These are phyloP conservation scores for Eretmocerus hayati DNA, from an alignment of 2,888 invertebrate species.

Conservation along the genomic window DNA sequence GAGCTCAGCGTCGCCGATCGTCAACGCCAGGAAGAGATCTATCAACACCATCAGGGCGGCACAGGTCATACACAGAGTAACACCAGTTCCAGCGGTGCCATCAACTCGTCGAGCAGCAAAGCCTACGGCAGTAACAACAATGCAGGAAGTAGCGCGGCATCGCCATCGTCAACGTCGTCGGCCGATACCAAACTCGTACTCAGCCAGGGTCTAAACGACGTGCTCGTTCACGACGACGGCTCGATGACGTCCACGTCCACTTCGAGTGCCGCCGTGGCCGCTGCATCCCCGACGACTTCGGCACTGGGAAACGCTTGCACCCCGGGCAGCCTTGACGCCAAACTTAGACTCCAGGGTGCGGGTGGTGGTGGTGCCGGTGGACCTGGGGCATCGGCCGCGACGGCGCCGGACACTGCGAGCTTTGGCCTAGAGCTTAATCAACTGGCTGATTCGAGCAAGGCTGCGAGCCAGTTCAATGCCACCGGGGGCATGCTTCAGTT, in stretches of 20 bases:
- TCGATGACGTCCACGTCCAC: slow-evolving; percentile 15
- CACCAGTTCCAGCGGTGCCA: not conserved
- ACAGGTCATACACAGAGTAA: slow-evolving; percentile 2
- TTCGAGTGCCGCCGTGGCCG: slow-evolving; percentile 5
- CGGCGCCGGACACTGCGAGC: not conserved
- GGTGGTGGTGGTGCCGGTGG: slow-evolving; percentile 27
- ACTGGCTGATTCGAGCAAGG: slow-evolving; percentile 10
- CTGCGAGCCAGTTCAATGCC: slow-evolving; percentile 27
- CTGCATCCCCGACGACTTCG: slow-evolving; percentile 19
- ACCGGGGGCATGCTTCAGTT: slow-evolving; percentile 40
- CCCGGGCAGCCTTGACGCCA: slow-evolving; percentile 9
- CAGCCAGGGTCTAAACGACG: slow-evolving; percentile 13
- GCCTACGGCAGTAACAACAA: slow-evolving; percentile 2
- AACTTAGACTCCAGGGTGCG: slow-evolving; percentile 31
- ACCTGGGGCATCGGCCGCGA: too few species aligned
- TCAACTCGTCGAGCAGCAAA: not conserved
- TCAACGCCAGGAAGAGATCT: slow-evolving; percentile 45
- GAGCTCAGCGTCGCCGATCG: slow-evolving; percentile 44
- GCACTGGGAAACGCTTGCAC: too few species aligned
- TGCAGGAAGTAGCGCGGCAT: slow-evolving; percentile 1
- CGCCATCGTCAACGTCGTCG: slow-evolving; percentile 5
- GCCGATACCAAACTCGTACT: slow-evolving; percentile 20
- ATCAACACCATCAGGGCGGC: slow-evolving; percentile 34
- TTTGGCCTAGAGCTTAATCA: slow-evolving; percentile 16
- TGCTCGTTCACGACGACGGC: slow-evolving; percentile 17